Percentiles rank a stretch among this genome's conserved stretches.
Evolutionary conservation across 1,140 invertebrate species (phyloP).

Genomic region (Phenacoccus solenopsis): DNA sequence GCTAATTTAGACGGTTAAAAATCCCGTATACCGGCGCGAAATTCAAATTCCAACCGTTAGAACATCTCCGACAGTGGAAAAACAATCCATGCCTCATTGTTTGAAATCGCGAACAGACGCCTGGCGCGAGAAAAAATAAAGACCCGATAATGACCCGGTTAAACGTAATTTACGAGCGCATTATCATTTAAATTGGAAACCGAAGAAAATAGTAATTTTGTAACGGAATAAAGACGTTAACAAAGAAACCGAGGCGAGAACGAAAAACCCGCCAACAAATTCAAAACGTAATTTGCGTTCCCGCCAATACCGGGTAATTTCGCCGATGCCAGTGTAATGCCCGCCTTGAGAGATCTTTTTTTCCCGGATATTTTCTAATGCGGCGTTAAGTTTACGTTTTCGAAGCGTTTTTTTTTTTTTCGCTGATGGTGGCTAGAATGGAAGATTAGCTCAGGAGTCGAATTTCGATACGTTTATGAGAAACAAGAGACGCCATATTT

Average conservation of each 20-base stretch:
- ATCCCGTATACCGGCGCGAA: too few relatives aligned
- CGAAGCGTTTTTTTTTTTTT: background rate
- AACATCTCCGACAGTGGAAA: too few relatives aligned
- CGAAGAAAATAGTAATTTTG: conserved; percentile 15
- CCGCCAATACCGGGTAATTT: background rate
- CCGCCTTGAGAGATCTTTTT: background rate
- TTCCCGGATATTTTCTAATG: background rate
- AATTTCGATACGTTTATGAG: background rate
- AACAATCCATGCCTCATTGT: background rate
- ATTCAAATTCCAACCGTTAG: too few relatives aligned
- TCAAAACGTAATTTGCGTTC: background rate
- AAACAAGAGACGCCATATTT: background rate
- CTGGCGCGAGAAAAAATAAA: background rate
- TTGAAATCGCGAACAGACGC: background rate
- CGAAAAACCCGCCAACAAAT: background rate
- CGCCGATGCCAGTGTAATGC: background rate
- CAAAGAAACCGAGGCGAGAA: background rate
- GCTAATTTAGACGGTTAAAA: too few relatives aligned
- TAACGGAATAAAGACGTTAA: conserved; percentile 8
- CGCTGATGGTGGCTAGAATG: background rate
- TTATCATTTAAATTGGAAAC: conserved; percentile 18
- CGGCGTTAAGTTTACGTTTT: background rate
- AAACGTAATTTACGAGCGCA: conserved; percentile 14
- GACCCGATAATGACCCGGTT: conserved; percentile 8
- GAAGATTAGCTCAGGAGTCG: background rate